These are phyloP conservation scores for Celastrina argiolus DNA, from an alignment of 2,888 invertebrate species.

Conservation along the genomic window DNA sequence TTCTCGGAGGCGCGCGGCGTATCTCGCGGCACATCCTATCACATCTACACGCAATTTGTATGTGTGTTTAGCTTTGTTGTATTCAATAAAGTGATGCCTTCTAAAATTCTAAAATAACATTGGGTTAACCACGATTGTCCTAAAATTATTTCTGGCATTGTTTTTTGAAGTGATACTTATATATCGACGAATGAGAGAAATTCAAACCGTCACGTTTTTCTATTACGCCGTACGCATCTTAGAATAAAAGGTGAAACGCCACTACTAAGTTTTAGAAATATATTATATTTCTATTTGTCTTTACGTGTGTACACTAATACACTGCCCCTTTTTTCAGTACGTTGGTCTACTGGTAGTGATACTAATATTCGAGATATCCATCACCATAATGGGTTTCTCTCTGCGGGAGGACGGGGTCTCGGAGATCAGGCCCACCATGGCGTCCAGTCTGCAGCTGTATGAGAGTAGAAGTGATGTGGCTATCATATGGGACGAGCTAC, in stretches of 20 bases:
- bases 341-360: slow-evolving; percentile 47
- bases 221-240: too few species aligned
- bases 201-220: too few species aligned
- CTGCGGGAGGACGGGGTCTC: slow-evolving; percentile 44
- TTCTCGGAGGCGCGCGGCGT: too few species aligned
- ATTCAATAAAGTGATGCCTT: not conserved
- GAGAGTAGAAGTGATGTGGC: slow-evolving; percentile 44
- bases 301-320: too few species aligned
- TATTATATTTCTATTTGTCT: too few species aligned
- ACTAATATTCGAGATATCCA: slow-evolving; percentile 57
- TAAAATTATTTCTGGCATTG: slow-evolving; percentile 15
- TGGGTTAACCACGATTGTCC: not conserved
- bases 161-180: too few species aligned
- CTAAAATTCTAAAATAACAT: not conserved
- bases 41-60: too few species aligned
- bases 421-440: slow-evolving; percentile 54
- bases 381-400: slow-evolving; percentile 50
- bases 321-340: slow-evolving; percentile 58
- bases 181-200: too few species aligned
- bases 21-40: too few species aligned
- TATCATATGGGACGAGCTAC: slow-evolving; percentile 59
- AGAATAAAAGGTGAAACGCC: too few species aligned
- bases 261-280: too few species aligned
- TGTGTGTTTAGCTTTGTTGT: too few species aligned
- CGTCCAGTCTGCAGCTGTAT: slow-evolving; percentile 46